Percentiles rank a stretch among this genome's conserved stretches.
Conservation (phyloP, 2,888 invertebrate genomes). For the Tetragnatha montana region DNA sequence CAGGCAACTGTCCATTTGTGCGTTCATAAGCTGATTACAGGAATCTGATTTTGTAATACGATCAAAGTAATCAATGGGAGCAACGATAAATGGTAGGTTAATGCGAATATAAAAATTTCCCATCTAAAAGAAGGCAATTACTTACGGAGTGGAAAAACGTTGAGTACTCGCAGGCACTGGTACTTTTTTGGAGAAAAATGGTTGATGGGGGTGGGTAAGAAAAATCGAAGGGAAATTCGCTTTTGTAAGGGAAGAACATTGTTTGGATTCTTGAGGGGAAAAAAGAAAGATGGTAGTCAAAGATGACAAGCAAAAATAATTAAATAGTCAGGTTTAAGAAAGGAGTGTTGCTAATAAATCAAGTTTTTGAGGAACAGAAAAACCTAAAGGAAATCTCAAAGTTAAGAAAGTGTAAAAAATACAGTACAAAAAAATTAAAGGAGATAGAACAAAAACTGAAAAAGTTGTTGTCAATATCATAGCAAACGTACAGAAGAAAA, state of each 20-base stretch:
- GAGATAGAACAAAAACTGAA: no score
- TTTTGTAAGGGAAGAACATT: background rate
- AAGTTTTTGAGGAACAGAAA: no score
- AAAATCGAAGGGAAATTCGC: background rate
- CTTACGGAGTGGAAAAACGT: constrained; percentile 17
- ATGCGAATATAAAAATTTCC: constrained; percentile 23
- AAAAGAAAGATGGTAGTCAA: background rate
- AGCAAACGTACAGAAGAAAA: no score
- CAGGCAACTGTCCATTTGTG: constrained; percentile 50
- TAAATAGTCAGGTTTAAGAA: no score
- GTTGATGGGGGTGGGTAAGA: background rate
- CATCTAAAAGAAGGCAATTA: constrained; percentile 4
- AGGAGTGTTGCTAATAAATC: no score
- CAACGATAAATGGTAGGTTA: constrained; percentile 28
- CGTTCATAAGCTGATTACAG: constrained; percentile 65
- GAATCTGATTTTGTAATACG: constrained; percentile 63
- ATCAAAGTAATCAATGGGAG: constrained; percentile 47
- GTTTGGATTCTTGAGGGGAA: background rate
- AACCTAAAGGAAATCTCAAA: no score
- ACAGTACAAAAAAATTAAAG: no score
- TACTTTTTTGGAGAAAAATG: background rate
- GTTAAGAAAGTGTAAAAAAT: no score
- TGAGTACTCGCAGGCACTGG: background rate
- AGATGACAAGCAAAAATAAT: no score
- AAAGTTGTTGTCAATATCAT: no score